Percentiles rank a stretch among this genome's conserved stretches.
Conservation (phyloP, 2,888 invertebrate genomes). For the Clostera curtula region DNA sequence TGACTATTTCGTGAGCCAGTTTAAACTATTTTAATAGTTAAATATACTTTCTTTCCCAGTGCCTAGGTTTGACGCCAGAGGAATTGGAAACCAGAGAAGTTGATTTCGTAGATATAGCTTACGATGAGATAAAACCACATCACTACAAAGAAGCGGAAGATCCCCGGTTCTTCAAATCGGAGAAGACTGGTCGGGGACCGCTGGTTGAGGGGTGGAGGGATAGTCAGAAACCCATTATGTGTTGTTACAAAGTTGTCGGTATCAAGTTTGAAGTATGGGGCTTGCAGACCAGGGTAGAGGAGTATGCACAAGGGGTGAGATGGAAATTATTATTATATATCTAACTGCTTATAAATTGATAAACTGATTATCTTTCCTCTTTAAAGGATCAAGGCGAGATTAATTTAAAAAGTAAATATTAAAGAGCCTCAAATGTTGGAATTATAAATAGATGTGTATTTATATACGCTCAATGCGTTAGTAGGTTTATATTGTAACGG, state of each 20-base stretch:
- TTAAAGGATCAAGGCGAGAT: too few species aligned
- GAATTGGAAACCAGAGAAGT: slow-evolving; percentile 82
- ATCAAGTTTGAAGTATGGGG: slow-evolving; percentile 96
- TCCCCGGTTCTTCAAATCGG: slow-evolving; percentile 87
- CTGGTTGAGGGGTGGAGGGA: slow-evolving; percentile 88
- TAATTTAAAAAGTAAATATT: too few species aligned
- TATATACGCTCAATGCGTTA: too few species aligned
- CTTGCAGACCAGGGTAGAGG: slow-evolving; percentile 90
- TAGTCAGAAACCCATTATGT: slow-evolving; percentile 87
- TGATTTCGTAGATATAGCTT: slow-evolving; percentile 90
- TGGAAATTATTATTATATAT: slow-evolving; percentile 2
- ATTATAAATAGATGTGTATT: too few species aligned
- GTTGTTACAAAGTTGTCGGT: slow-evolving; percentile 92
- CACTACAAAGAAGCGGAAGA: slow-evolving; percentile 95
- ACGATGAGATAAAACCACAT: slow-evolving; percentile 88
- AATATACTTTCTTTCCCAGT: slow-evolving; percentile 60
- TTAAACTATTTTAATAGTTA: too few species aligned
- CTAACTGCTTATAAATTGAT: too few species aligned
- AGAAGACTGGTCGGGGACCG: slow-evolving; percentile 88
- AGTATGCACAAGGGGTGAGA: slow-evolving; percentile 88
- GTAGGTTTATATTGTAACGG: too few species aligned
- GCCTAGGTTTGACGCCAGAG: slow-evolving; percentile 81
- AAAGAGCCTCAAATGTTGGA: too few species aligned
- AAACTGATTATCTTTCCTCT: too few species aligned
- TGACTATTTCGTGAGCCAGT: too few species aligned